A percentile compares a stretch with the other conserved stretches of the same genome.
These are phyloP conservation scores for Phrynocephalus vlangalii DNA, from an alignment of 2,797 vertebrate species.

Conservation along the genomic window DNA sequence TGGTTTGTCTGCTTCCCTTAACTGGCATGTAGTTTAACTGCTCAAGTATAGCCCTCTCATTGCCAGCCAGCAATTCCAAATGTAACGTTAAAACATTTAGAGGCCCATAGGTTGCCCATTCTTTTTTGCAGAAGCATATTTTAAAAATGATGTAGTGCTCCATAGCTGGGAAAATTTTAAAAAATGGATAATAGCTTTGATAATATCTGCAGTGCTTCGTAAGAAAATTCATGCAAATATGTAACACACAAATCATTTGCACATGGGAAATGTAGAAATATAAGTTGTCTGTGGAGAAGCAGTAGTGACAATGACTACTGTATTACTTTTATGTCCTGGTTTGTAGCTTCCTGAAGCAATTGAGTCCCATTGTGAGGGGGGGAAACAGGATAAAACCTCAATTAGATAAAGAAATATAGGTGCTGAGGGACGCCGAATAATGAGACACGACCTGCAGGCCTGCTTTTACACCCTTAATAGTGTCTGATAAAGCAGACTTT, in stretches of 20 bases:
- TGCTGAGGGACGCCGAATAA: background rate
- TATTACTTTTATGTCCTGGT: background rate
- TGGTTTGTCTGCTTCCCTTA: background rate
- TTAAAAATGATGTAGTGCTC: background rate
- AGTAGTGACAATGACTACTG: background rate
- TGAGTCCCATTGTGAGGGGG: background rate
- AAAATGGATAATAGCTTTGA: no score
- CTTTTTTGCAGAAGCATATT: background rate
- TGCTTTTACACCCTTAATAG: no score
- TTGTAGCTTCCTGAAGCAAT: background rate
- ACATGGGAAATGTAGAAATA: background rate
- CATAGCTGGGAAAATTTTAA: no score
- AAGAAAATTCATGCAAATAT: background rate
- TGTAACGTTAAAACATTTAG: background rate
- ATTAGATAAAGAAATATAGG: no score
- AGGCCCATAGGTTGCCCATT: background rate
- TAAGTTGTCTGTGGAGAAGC: background rate
- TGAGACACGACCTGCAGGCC: no score
- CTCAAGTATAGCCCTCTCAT: background rate
- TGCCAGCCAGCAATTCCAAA: background rate
- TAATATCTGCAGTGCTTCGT: no score
- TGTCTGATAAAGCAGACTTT: no score
- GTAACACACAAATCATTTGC: background rate
- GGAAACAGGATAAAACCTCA: no score
- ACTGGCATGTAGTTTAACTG: background rate